Percentiles rank a stretch among this genome's conserved stretches.
Conservation (phyloP, 2,888 invertebrate species). For the Nysson spinosus region DNA sequence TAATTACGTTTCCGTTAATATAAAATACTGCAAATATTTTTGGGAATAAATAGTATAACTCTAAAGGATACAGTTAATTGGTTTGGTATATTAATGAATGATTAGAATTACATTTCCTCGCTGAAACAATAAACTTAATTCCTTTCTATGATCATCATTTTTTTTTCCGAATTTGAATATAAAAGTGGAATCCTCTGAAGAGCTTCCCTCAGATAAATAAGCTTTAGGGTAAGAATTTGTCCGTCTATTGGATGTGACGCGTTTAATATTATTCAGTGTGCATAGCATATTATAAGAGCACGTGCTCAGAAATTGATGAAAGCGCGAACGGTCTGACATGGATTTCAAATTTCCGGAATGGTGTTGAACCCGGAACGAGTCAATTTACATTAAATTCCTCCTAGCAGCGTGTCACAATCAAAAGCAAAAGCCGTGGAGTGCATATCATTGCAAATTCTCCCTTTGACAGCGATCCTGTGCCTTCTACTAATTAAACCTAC, state of each 20-base stretch:
- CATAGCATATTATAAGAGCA: background rate
- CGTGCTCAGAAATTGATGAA: slow-evolving; percentile 21
- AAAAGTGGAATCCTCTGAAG: too few species aligned
- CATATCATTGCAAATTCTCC: background rate
- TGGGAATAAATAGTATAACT: too few species aligned
- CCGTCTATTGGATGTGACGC: background rate
- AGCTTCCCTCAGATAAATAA: too few species aligned
- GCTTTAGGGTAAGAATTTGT: background rate
- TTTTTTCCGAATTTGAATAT: too few species aligned
- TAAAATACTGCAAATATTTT: too few species aligned
- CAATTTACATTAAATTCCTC: slow-evolving; percentile 15
- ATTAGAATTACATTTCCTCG: too few species aligned
- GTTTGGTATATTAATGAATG: too few species aligned
- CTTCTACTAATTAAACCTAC: background rate
- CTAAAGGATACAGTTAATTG: too few species aligned
- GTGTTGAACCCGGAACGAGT: background rate
- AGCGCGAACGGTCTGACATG: background rate
- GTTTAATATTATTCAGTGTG: background rate
- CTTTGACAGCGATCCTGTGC: background rate
- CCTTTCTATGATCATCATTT: too few species aligned
- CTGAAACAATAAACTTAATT: too few species aligned
- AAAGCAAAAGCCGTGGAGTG: background rate
- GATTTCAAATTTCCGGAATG: slow-evolving; percentile 16
- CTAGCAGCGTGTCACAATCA: background rate
- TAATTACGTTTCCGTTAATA: too few species aligned